Conservation (phyloP, 1,140 invertebrate genomes). For the Cataglyphis hispanica region DNA sequence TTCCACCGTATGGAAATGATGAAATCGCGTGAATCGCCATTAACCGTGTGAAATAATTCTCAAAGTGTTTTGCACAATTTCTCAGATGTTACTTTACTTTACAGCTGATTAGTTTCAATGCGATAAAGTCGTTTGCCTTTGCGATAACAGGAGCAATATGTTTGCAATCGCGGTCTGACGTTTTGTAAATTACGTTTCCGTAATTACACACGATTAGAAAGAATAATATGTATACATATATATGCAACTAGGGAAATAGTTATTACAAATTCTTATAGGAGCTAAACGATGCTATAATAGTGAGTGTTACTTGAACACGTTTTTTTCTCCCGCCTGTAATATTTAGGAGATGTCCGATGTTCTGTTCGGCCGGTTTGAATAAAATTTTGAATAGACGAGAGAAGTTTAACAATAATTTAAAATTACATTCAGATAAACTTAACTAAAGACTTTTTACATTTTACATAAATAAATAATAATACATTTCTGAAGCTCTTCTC, state of each 20-base stretch:
- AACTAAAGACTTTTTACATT: conserved; percentile 64
- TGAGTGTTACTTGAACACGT: conserved; percentile 15
- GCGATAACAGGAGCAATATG: background rate
- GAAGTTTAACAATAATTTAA: conserved; percentile 68
- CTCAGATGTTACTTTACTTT: background rate
- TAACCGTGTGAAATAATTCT: conserved; percentile 7
- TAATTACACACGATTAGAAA: background rate
- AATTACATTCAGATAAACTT: conserved; percentile 27
- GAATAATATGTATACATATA: conserved; percentile 35
- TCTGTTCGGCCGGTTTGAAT: conserved; percentile 52
- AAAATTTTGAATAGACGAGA: conserved; percentile 49
- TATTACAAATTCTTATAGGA: conserved; percentile 25
- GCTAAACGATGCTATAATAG: conserved; percentile 20
- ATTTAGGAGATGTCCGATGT: conserved; percentile 52
- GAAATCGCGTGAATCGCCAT: conserved; percentile 19
- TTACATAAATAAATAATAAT: conserved; percentile 75
- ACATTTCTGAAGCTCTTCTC: conserved; percentile 10
- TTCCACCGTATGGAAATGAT: conserved; percentile 9
- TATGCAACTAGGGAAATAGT: conserved; percentile 5
- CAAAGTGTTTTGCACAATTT: conserved; percentile 24
- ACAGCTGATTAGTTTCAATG: background rate
- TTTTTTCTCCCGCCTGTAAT: conserved; percentile 22
- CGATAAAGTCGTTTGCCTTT: conserved; percentile 31
- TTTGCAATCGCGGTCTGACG: conserved; percentile 11
- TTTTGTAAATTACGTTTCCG: conserved; percentile 27